Evolutionary conservation across 1,140 invertebrate species (phyloP).

Genomic region (Drosophila arawakana): DNA sequence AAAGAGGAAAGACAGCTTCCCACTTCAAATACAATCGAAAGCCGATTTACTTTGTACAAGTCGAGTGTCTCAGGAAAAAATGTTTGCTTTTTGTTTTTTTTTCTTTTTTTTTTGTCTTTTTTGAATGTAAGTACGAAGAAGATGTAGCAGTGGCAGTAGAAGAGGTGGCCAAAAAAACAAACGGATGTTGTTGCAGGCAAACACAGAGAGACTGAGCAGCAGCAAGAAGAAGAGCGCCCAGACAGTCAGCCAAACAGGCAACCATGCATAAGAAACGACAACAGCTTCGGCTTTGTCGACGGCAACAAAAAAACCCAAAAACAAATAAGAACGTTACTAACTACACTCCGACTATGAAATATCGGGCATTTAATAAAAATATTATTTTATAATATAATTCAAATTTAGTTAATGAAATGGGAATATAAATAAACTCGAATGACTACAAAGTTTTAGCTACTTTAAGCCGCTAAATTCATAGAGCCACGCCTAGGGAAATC

Average conservation of each 20-base stretch:
- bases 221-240: neutral
- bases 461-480: too few relatives aligned
- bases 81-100: slow-evolving; percentile 65
- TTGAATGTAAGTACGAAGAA: slow-evolving; percentile 21
- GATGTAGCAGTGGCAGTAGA: neutral
- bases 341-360: neutral
- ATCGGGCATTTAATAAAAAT: neutral
- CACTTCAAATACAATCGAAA: slow-evolving; percentile 68
- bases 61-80: slow-evolving; percentile 63
- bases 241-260: slow-evolving; percentile 17
- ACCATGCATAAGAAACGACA: slow-evolving; percentile 52
- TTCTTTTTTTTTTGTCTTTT: slow-evolving; percentile 16
- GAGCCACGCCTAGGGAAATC: too few relatives aligned
- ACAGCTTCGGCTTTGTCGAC: slow-evolving; percentile 43
- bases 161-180: slow-evolving; percentile 56
- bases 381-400: too few relatives aligned
- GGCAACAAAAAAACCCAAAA: slow-evolving; percentile 31
- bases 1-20: neutral
- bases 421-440: too few relatives aligned
- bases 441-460: too few relatives aligned
- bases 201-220: slow-evolving; percentile 36
- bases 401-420: too few relatives aligned
- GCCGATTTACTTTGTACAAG: slow-evolving; percentile 72
- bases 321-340: neutral
- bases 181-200: slow-evolving; percentile 62